Conservation (phyloP, 2,888 invertebrate genomes). For the Oasisia sp. region DNA sequence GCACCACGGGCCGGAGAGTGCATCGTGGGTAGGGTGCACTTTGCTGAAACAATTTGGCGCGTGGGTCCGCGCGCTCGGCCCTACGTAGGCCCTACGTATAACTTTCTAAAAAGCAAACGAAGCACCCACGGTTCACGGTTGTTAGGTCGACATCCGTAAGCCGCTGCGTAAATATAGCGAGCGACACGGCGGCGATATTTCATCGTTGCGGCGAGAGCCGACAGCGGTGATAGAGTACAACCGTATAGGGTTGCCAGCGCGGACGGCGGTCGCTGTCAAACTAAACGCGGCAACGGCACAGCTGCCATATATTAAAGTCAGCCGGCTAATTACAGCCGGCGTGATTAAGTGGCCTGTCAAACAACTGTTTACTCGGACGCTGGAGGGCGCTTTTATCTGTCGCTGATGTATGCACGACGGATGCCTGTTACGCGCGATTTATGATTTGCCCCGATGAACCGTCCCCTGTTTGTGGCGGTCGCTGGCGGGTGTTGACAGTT, state of each 20-base stretch:
- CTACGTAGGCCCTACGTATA: background rate
- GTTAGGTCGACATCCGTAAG: background rate
- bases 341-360: background rate
- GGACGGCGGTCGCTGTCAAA: constrained; percentile 17
- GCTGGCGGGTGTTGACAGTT: background rate
- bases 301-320: constrained; percentile 12
- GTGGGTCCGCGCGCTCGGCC: background rate
- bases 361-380: constrained; percentile 1
- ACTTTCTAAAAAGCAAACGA: background rate
- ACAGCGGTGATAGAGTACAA: background rate
- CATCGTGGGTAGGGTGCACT: background rate
- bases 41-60: background rate
- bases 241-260: background rate
- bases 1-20: background rate
- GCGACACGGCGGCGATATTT: background rate
- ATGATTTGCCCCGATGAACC: background rate
- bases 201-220: background rate
- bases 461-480: background rate
- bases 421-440: constrained; percentile 3
- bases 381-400: constrained; percentile 17
- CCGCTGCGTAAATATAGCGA: constrained; percentile 11
- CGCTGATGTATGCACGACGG: background rate
- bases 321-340: background rate
- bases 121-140: background rate
- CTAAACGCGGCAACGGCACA: constrained; percentile 9